A percentile compares a stretch with the other conserved stretches of the same genome.
These are phyloP conservation scores for Cynopterus brachyotis DNA, from an alignment of 2,113 vertebrate genomes.

Conservation along the genomic window DNA sequence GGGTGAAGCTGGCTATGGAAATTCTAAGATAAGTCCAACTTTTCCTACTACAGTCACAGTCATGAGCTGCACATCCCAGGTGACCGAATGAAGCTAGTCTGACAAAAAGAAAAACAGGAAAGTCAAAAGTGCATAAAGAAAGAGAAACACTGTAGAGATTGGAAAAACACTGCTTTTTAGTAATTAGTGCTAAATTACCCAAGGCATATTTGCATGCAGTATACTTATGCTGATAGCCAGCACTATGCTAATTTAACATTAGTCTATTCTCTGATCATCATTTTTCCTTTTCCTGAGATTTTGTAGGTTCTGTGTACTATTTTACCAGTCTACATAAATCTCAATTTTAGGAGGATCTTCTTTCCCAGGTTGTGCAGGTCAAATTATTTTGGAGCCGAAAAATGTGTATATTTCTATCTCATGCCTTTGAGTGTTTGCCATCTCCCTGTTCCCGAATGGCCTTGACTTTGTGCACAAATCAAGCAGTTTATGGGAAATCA, in stretches of 20 bases:
- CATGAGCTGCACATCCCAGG: not conserved
- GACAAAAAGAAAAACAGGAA: constrained; percentile 10
- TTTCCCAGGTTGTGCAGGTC: not conserved
- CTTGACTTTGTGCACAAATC: not conserved
- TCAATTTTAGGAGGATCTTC: not conserved
- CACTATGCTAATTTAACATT: constrained; percentile 65
- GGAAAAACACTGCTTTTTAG: constrained; percentile 54
- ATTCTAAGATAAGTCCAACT: not conserved
- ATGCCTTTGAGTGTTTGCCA: not conserved
- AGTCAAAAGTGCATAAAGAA: not conserved
- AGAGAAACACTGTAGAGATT: constrained; percentile 31
- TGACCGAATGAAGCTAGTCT: not conserved
- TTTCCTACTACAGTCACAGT: rapidly evolving
- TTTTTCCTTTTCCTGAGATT: constrained; percentile 70
- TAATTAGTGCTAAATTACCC: constrained; percentile 74
- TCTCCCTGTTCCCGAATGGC: not conserved
- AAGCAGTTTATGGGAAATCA: not conserved
- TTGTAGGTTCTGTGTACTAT: constrained; percentile 53
- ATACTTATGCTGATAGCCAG: constrained; percentile 59
- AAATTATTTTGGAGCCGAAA: not conserved
- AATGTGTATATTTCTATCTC: not conserved
- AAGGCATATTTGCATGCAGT: constrained; percentile 58
- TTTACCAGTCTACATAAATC: constrained; percentile 53
- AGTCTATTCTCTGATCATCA: constrained; percentile 69
- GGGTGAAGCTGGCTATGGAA: not conserved